phyloP scores from a whole-genome alignment of 2,797 vertebrate species.

The Diplodus puntazzo region DNA sequence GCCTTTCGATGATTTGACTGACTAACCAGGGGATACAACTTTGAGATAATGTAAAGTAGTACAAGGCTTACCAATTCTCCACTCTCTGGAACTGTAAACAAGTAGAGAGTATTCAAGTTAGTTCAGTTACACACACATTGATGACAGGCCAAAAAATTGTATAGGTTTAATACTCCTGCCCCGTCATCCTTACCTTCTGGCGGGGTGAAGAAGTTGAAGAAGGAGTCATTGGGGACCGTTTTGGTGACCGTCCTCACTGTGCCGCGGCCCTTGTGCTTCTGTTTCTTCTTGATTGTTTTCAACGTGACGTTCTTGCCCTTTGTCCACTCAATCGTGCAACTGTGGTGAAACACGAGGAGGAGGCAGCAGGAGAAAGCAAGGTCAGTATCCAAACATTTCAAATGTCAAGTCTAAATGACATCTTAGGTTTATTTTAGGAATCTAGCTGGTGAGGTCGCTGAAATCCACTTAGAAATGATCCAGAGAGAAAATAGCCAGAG shows the following conservation, averaged over 20 bases:
- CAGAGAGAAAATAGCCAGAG: background rate
- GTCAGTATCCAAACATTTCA: conserved; percentile 36
- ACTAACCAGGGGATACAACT: background rate
- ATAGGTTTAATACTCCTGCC: rapidly evolving
- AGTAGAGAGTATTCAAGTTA: background rate
- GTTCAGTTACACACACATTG: background rate
- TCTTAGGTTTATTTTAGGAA: conserved; percentile 6
- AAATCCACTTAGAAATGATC: background rate
- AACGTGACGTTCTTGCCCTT: conserved; percentile 99
- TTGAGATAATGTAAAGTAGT: background rate
- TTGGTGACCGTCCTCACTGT: conserved; percentile 98
- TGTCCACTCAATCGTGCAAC: conserved; percentile 97
- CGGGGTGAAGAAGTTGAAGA: conserved; percentile 98
- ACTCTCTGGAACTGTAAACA: conserved; percentile 91
- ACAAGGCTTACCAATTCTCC: conserved; percentile 94
- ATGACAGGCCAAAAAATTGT: too few relatives aligned
- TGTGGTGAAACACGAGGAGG: conserved; percentile 63
- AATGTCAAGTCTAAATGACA: background rate
- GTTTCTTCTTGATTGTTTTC: conserved; percentile 99
- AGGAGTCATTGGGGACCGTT: conserved; percentile 98
- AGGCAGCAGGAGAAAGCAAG: background rate
- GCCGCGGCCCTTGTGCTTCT: conserved; percentile 99
- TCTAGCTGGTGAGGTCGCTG: background rate
- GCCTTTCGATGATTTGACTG: background rate
- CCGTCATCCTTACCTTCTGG: conserved; percentile 91